A percentile compares a stretch with the other conserved stretches of the same genome.
Conservation (phyloP, 2,113 vertebrate species). For the Condylura cristata region DNA sequence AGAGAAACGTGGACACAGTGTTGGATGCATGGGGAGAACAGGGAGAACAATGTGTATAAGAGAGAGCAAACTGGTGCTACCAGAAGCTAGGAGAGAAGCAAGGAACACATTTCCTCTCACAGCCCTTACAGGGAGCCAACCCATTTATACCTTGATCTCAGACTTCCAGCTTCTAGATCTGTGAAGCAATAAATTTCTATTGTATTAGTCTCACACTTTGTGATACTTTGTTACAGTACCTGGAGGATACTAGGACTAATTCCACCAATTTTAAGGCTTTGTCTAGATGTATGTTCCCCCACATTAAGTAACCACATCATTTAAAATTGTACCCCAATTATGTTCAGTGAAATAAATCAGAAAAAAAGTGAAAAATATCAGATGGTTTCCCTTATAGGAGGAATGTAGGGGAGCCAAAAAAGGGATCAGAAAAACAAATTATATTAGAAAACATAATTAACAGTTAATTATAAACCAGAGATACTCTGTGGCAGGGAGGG, state of each 20-base stretch:
- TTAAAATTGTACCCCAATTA: background rate
- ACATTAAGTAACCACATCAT: background rate
- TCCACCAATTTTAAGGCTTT: background rate
- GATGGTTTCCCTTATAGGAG: no score
- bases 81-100: background rate
- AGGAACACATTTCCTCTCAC: background rate
- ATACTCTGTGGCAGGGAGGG: no score
- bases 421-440: no score
- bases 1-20: background rate
- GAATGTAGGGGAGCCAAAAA: no score
- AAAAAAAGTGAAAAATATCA: no score
- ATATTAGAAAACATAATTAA: no score
- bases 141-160: background rate
- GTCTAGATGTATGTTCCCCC: background rate
- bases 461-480: no score
- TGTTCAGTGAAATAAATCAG: no score
- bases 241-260: background rate
- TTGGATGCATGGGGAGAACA: background rate
- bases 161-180: background rate
- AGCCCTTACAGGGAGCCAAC: background rate
- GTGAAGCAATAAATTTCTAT: background rate
- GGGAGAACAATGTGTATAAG: accelerated
- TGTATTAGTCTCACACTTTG: background rate
- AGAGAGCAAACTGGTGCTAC: background rate
- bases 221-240: background rate